Conservation (phyloP, 2,797 vertebrate species). For the Manis javanica region DNA sequence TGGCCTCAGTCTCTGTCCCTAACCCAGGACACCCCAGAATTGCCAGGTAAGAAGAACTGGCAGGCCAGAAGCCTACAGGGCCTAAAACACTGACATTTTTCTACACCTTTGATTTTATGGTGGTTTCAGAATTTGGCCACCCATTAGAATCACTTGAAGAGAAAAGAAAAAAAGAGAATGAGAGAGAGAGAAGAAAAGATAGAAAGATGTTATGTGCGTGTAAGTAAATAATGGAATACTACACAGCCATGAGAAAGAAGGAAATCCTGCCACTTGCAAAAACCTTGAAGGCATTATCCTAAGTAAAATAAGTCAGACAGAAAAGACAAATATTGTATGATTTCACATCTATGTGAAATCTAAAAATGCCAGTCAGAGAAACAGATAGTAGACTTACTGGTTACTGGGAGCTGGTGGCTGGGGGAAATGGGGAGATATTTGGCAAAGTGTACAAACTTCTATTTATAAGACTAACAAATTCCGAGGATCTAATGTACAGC, state of each 20-base stretch:
- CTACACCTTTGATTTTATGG: background rate
- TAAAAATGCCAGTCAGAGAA: background rate
- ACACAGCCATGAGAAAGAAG: background rate
- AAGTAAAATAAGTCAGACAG: background rate
- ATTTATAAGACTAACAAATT: background rate
- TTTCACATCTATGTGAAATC: background rate
- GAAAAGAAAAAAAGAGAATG: background rate
- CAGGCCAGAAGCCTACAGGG: background rate
- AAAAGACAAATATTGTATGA: background rate
- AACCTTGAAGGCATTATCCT: background rate
- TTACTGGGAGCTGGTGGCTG: background rate
- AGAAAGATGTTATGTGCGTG: no score
- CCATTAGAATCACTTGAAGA: background rate
- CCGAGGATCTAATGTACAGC: background rate
- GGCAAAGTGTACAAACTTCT: background rate
- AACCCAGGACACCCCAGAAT: background rate
- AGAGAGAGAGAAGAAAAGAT: background rate
- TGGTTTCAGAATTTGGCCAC: background rate
- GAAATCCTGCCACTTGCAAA: background rate
- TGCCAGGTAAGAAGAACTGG: background rate
- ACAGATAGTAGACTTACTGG: background rate
- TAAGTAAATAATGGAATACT: background rate
- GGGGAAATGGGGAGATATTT: no score
- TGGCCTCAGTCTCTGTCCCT: background rate
- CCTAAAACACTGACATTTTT: background rate